phyloP scores from a whole-genome alignment of 2,797 vertebrate species.

The Spondyliosoma cantharus region DNA sequence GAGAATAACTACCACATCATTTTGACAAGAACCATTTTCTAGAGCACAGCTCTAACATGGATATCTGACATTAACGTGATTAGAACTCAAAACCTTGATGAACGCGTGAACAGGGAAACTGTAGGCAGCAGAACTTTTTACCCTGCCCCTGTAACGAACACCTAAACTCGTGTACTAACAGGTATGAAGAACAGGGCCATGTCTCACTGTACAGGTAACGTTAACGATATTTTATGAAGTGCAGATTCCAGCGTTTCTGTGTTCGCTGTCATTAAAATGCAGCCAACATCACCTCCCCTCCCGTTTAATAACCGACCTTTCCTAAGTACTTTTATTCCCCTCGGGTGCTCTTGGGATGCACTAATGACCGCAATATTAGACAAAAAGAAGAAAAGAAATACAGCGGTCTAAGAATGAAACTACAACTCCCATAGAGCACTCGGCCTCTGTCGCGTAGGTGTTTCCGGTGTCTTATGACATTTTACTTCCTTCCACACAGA shows the following conservation, averaged over 20 bases:
- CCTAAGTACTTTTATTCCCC: neutral
- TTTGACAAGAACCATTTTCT: neutral
- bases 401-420: conserved; percentile 18
- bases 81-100: neutral
- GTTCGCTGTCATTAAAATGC: neutral
- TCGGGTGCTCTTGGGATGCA: too few species aligned
- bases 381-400: too few species aligned
- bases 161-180: neutral
- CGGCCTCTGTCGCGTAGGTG: conserved; percentile 67
- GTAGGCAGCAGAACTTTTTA: neutral
- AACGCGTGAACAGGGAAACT: neutral
- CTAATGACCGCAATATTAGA: neutral
- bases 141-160: neutral
- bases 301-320: neutral
- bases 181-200: neutral
- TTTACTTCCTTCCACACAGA: conserved; percentile 83
- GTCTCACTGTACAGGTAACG: too few species aligned
- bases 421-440: conserved; percentile 71
- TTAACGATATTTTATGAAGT: too few species aligned
- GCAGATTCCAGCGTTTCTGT: too few species aligned
- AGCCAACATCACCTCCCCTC: neutral
- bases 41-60: too few species aligned
- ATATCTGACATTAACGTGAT: neutral
- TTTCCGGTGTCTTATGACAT: conserved; percentile 84
- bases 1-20: neutral